Evolutionary conservation across 1,140 invertebrate genomes (phyloP).

Genomic region (Drosophila oshimai): DNA sequence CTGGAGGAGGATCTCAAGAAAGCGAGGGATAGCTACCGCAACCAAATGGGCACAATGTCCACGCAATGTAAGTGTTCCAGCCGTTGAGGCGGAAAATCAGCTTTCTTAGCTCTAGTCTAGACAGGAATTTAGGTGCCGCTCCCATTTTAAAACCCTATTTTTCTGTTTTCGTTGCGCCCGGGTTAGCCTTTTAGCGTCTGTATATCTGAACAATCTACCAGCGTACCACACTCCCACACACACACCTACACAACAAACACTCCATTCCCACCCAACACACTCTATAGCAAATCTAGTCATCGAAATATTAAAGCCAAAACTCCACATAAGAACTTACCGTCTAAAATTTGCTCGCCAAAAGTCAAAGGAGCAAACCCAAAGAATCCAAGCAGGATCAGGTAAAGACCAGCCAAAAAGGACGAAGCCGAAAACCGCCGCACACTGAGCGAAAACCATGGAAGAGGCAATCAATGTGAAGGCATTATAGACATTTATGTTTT

Average conservation of each 20-base stretch:
- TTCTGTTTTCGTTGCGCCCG: conserved; percentile 56
- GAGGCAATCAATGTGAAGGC: conserved; percentile 5
- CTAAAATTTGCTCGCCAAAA: conserved; percentile 68
- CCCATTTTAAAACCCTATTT: conserved; percentile 48
- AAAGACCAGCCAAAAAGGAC: conserved; percentile 50
- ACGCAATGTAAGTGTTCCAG: conserved; percentile 91
- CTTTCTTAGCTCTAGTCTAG: conserved; percentile 48
- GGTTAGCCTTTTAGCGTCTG: conserved; percentile 63
- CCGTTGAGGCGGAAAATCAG: neutral
- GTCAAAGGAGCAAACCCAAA: conserved; percentile 40
- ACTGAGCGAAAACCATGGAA: conserved; percentile 15
- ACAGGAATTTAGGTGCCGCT: conserved; percentile 62
- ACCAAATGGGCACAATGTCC: conserved; percentile 90
- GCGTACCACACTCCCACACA: conserved; percentile 36
- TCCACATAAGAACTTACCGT: conserved; percentile 61
- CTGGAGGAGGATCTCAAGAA: conserved; percentile 93
- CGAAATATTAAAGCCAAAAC: conserved; percentile 50
- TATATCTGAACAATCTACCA: conserved; percentile 52
- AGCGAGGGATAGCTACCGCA: conserved; percentile 90
- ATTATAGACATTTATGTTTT: no score
- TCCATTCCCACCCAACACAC: conserved; percentile 32
- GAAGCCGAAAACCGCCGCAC: conserved; percentile 12
- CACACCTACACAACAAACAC: conserved; percentile 18
- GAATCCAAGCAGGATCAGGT: conserved; percentile 55
- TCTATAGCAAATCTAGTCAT: conserved; percentile 69